Conservation (phyloP, 2,113 vertebrate genomes). For the Podarcis muralis region DNA sequence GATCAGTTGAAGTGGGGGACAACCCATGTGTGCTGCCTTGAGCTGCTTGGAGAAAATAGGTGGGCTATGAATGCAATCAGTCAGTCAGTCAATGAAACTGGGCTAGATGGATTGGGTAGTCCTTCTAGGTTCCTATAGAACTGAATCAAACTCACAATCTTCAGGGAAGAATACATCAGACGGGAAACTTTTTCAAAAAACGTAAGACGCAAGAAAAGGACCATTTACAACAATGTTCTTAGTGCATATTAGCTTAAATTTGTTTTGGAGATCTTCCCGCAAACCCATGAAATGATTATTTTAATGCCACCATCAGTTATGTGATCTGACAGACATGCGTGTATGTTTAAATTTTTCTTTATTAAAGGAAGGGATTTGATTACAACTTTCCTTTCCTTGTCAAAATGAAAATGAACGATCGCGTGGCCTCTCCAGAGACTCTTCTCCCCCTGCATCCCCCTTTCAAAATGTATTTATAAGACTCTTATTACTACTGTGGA, state of each 20-base stretch:
- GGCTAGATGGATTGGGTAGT: too few relatives aligned
- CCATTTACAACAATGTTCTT: conserved; percentile 3
- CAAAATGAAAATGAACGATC: conserved; percentile 55
- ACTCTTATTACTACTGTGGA: conserved; percentile 47
- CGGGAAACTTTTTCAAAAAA: not conserved
- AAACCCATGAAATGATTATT: conserved; percentile 26
- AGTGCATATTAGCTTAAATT: conserved; percentile 31
- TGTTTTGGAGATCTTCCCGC: conserved; percentile 23
- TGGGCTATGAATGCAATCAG: too few relatives aligned
- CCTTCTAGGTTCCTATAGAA: not conserved
- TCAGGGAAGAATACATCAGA: not conserved
- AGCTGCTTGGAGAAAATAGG: too few relatives aligned
- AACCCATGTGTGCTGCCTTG: too few relatives aligned
- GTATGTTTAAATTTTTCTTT: conserved; percentile 54
- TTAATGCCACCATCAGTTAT: conserved; percentile 39
- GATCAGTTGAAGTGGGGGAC: too few relatives aligned
- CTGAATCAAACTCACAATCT: not conserved
- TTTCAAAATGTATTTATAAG: conserved; percentile 51
- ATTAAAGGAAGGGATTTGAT: conserved; percentile 17
- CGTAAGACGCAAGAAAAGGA: not conserved
- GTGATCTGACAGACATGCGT: conserved; percentile 48
- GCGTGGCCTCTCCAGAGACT: conserved; percentile 18
- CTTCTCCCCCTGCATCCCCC: not conserved
- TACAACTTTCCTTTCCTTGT: conserved; percentile 52
- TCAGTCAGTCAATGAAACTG: too few relatives aligned